These are phyloP conservation scores for Lordiphosa fenestrarum DNA, from an alignment of 2,888 invertebrate genomes.

Conservation along the genomic window DNA sequence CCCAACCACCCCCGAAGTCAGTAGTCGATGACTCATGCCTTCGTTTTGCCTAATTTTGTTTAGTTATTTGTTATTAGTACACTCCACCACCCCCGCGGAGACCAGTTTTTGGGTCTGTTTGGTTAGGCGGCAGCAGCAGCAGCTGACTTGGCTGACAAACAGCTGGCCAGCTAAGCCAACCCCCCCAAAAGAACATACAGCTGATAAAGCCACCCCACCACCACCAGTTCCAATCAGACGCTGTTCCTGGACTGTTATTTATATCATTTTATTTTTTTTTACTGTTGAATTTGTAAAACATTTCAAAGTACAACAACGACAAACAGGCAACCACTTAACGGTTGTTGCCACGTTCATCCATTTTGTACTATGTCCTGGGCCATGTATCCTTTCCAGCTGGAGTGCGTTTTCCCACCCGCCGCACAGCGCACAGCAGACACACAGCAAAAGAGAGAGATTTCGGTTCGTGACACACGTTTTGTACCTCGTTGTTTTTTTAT, in stretches of 20 bases:
- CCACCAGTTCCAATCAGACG: not conserved
- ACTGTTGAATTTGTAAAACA: conserved; percentile 69
- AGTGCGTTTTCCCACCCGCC: conserved; percentile 53
- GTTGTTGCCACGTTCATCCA: conserved; percentile 70
- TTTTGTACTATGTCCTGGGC: conserved; percentile 59
- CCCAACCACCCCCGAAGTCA: too few species aligned
- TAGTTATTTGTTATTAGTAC: conserved; percentile 25
- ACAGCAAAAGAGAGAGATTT: conserved; percentile 9
- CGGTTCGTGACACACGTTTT: conserved; percentile 38
- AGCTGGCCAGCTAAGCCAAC: too few species aligned
- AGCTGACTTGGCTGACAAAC: too few species aligned
- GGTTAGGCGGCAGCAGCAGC: not conserved
- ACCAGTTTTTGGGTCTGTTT: conserved; percentile 6
- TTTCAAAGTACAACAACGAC: conserved; percentile 67
- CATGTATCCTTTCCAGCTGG: conserved; percentile 38
- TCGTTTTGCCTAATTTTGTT: conserved; percentile 47
- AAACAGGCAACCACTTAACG: conserved; percentile 74
- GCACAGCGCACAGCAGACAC: conserved; percentile 12
- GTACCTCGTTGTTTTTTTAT: conserved; percentile 21
- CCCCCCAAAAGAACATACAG: conserved; percentile 3
- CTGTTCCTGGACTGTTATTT: conserved; percentile 8
- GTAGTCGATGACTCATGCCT: conserved; percentile 48
- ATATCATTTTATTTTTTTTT: conserved; percentile 9
- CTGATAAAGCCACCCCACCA: conserved; percentile 4
- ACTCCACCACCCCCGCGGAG: conserved; percentile 1